These are phyloP conservation scores for Notocelia uddmanniana DNA, from an alignment of 2,888 invertebrate genomes.

Conservation along the genomic window DNA sequence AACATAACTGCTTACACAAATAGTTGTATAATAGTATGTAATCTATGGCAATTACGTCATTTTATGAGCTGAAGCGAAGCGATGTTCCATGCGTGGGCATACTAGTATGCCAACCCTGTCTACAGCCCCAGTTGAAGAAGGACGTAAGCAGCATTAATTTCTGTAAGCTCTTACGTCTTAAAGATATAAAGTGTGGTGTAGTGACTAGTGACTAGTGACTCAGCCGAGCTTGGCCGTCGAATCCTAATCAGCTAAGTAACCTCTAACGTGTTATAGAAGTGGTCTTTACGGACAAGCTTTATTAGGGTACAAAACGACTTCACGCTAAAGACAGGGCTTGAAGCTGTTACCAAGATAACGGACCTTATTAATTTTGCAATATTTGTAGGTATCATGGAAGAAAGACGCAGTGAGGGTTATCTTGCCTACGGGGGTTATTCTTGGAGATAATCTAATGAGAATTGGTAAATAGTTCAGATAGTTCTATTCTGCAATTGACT, in stretches of 20 bases:
- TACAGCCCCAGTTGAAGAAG: background rate
- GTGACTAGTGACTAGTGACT: slow-evolving; percentile 54
- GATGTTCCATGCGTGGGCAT: slow-evolving; percentile 60
- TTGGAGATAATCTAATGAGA: background rate
- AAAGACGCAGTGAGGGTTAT: background rate
- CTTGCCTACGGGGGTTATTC: background rate
- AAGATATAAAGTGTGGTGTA: background rate
- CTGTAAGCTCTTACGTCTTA: background rate
- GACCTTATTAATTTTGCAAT: background rate
- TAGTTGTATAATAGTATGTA: background rate
- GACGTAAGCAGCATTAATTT: background rate
- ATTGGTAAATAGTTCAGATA: background rate
- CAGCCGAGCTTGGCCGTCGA: slow-evolving; percentile 52
- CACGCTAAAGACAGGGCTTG: slow-evolving; percentile 12
- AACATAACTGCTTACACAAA: background rate
- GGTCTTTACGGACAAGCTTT: slow-evolving; percentile 36
- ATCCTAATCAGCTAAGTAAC: slow-evolving; percentile 47
- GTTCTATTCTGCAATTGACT: background rate
- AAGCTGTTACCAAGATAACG: background rate
- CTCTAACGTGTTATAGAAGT: slow-evolving; percentile 45
- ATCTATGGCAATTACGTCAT: background rate
- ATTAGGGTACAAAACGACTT: slow-evolving; percentile 30
- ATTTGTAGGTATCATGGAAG: background rate
- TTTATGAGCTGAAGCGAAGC: slow-evolving; percentile 20
- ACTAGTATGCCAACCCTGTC: slow-evolving; percentile 56